These are phyloP conservation scores for Pomatostomus ruficeps DNA, from an alignment of 2,113 vertebrate genomes.

Conservation along the genomic window DNA sequence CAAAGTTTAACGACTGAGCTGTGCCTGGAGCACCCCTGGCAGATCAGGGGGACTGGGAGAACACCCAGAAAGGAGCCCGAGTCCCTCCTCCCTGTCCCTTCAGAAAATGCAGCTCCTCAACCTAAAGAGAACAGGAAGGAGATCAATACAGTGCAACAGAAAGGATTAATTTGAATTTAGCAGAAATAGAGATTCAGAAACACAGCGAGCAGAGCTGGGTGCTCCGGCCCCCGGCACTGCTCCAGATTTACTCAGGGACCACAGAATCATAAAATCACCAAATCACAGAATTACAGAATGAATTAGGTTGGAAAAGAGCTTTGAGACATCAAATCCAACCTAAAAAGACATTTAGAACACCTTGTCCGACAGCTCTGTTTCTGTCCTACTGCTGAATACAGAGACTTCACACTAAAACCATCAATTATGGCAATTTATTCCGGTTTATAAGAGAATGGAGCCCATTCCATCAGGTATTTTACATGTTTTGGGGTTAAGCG, in stretches of 20 bases:
- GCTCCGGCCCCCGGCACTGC: not conserved
- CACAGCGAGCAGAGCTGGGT: not conserved
- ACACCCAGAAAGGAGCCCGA: not conserved
- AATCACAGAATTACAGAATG: no score
- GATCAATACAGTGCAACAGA: accelerated
- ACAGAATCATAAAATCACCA: no score
- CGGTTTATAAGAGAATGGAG: not conserved
- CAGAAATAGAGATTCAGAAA: not conserved
- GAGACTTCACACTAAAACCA: not conserved
- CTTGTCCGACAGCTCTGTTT: not conserved
- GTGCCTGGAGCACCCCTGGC: not conserved
- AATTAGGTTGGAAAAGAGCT: no score
- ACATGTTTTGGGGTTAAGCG: not conserved
- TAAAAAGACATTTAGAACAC: accelerated
- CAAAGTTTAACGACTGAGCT: not conserved
- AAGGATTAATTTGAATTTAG: not conserved
- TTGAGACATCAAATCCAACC: no score
- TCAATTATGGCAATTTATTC: not conserved
- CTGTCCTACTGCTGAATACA: not conserved
- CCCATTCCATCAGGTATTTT: not conserved
- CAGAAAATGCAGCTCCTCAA: not conserved
- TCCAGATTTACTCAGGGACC: not conserved
- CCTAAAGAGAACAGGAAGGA: not conserved
- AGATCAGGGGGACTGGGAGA: not conserved
- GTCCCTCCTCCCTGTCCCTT: not conserved